A percentile compares a stretch with the other conserved stretches of the same genome.
Evolutionary conservation across 1,140 invertebrate species (phyloP).

Genomic region (Gryllus bimaculatus): DNA sequence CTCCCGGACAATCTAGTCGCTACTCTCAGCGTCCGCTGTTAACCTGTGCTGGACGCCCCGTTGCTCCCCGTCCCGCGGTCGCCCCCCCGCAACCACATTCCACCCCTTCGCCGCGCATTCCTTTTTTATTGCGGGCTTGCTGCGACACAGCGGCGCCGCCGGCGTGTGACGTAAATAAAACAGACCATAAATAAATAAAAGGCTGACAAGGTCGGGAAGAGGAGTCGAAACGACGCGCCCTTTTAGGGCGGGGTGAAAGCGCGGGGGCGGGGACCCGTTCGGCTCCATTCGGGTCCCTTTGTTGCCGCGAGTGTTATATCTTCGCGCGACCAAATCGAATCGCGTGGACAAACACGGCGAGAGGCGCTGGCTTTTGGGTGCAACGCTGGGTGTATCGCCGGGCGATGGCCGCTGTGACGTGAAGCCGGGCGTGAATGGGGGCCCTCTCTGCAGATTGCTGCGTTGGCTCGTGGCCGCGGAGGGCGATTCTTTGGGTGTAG

Average conservation of each 20-base stretch:
- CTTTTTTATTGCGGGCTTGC: conserved; percentile 3
- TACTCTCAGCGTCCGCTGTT: no score
- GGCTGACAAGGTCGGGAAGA: not conserved
- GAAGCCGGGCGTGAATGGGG: no score
- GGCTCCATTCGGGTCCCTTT: no score
- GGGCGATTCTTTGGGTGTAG: not conserved
- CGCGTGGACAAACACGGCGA: not conserved
- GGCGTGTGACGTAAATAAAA: not conserved
- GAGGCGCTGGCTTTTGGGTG: not conserved
- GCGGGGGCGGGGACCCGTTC: not conserved
- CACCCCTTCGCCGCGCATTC: not conserved
- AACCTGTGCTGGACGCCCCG: no score
- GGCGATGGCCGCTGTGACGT: no score
- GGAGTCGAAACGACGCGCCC: not conserved
- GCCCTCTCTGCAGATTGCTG: not conserved
- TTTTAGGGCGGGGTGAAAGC: not conserved
- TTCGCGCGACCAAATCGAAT: not conserved
- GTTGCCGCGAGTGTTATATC: not conserved
- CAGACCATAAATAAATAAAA: not conserved
- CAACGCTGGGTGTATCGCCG: no score
- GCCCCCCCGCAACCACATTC: not conserved
- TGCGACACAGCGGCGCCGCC: not conserved
- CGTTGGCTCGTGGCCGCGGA: not conserved
- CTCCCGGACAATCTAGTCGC: no score
- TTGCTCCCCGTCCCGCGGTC: no score